These are phyloP conservation scores for Pangasianodon hypophthalmus DNA, from an alignment of 2,113 vertebrate species.

Conservation along the genomic window DNA sequence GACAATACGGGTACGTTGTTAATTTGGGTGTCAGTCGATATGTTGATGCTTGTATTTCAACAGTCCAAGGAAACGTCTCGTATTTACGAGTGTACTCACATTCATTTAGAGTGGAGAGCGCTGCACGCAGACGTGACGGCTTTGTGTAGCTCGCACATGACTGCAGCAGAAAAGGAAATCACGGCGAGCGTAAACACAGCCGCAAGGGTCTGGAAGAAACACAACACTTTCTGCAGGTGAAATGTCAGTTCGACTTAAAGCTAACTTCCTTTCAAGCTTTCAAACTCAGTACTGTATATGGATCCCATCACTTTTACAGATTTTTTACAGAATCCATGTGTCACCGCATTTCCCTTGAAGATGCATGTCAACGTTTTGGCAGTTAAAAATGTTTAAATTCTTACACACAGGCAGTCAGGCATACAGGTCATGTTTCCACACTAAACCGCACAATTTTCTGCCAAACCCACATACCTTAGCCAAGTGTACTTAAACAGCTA, in stretches of 20 bases:
- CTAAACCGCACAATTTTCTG: constrained; percentile 1
- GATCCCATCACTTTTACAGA: neutral
- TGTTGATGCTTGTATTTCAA: constrained; percentile 54
- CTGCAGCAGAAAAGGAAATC: constrained; percentile 17
- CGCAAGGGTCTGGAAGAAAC: constrained; percentile 26
- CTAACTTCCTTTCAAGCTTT: constrained; percentile 13
- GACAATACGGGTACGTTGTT: constrained; percentile 50
- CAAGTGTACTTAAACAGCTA: neutral
- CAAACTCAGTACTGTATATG: neutral
- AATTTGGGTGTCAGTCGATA: constrained; percentile 51
- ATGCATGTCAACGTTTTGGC: constrained; percentile 4
- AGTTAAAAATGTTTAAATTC: constrained; percentile 15
- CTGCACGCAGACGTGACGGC: constrained; percentile 1
- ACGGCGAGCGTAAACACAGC: constrained; percentile 47
- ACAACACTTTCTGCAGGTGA: constrained; percentile 35
- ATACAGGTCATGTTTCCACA: constrained; percentile 15
- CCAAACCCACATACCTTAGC: neutral
- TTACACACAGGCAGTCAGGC: neutral
- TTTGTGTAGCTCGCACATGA: neutral
- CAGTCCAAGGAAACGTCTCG: constrained; percentile 33
- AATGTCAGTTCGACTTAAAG: constrained; percentile 14
- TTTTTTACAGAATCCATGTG: neutral
- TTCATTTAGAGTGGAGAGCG: constrained; percentile 28
- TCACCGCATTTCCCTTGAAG: constrained; percentile 7
- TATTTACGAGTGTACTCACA: constrained; percentile 51